Base-by-base conservation (phyloP, 2,797 vertebrate genomes). In the Oryzias sinensis region DNA sequence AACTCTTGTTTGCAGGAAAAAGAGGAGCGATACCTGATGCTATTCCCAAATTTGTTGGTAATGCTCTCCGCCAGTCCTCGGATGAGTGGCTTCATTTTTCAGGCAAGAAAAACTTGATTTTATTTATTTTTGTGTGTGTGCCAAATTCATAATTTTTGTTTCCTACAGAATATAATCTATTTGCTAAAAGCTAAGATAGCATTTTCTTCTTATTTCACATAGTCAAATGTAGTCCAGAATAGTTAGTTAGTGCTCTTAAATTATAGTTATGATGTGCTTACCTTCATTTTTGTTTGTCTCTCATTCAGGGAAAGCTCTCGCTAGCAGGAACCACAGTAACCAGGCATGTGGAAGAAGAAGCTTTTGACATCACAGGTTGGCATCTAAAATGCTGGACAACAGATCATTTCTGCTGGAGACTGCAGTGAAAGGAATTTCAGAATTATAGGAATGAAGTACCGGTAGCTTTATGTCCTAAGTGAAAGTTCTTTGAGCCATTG, bases 81-180 rank as follows among this genome's bases (percentile, higher is more conserved):
- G 56, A 99, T 99, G 97, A 99, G 97, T 74, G 97, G 97, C 64
- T 99, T 99, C 72, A 95, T 99, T 76, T 99, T 97, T 89, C 97
- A 99, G 95, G 97, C 96, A 86, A 88, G 83, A 5, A 14, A 4
- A 6, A 15, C 7, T 9, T 9, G 7, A 37, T 37, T 37, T 37
- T 37, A 3, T 37, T 11, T 9, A 1, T 18, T 1, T 18, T 1
- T 18, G 18, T 18, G 18, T 18, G 18, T 18, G 20, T 37, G 33
- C 2, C 1, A 9, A 37, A 11, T 37, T 3, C 9, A 11, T 13
- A 9, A 37, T 9, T 3, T 37, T 11, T 3, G 2, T 37, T 9
- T 37, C 11, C 33, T 11, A 37, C 9, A 11, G 33, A 37, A 11
- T 9, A 11, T 37, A 37, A 37, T 37, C 9, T 11, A 37, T 37